phyloP scores from a whole-genome alignment of 2,797 vertebrate genomes.

The Periparus ater region DNA sequence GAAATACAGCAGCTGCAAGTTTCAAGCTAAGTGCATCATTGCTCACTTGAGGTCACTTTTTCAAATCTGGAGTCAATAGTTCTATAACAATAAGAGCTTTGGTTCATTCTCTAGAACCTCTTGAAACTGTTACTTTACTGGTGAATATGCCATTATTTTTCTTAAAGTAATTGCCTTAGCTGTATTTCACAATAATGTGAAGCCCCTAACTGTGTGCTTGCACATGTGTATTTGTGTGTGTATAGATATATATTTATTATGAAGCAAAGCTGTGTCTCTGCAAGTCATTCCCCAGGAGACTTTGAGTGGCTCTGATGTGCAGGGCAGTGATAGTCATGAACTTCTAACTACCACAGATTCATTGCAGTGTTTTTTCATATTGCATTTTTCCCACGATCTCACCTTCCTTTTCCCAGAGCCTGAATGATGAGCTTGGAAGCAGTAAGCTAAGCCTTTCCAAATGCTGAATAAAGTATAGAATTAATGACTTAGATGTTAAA shows the following conservation, averaged over 20 bases:
- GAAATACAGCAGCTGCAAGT: constrained; percentile 44
- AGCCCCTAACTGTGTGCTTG: not conserved
- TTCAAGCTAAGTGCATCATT: constrained; percentile 53
- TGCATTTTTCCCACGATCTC: constrained; percentile 52
- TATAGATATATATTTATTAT: not conserved
- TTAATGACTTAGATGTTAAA: not conserved
- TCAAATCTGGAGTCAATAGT: constrained; percentile 50
- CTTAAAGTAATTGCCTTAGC: not conserved
- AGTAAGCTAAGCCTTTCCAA: constrained; percentile 3
- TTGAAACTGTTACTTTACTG: constrained; percentile 14
- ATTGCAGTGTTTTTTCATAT: not conserved
- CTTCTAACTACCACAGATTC: not conserved
- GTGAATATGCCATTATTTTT: not conserved
- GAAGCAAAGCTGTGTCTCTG: not conserved
- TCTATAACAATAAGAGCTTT: constrained; percentile 36
- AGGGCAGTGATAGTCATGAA: not conserved
- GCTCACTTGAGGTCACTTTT: constrained; percentile 60
- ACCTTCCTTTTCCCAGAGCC: constrained; percentile 45
- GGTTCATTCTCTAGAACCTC: constrained; percentile 43
- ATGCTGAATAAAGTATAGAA: not conserved
- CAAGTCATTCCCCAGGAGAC: not conserved
- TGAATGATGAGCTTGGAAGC: constrained; percentile 27
- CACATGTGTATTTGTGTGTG: not conserved
- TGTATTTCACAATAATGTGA: not conserved
- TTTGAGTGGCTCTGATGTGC: not conserved